A percentile compares a stretch with the other conserved stretches of the same genome.
Evolutionary conservation across 2,888 invertebrate genomes (phyloP).

Genomic region (Apamea crenata): DNA sequence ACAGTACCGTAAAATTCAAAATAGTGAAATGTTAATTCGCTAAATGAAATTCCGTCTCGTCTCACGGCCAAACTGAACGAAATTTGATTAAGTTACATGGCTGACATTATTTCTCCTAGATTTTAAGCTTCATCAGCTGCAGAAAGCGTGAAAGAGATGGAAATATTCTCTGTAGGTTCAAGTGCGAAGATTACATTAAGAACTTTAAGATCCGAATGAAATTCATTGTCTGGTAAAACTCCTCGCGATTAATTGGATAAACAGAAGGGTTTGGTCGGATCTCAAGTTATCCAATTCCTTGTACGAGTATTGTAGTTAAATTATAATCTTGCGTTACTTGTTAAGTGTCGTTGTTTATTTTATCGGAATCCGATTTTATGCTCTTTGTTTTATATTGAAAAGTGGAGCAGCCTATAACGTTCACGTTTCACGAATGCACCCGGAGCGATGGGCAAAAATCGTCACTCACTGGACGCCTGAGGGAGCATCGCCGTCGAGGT

Average conservation of each 20-base stretch:
- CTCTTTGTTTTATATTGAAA: slow-evolving; percentile 10
- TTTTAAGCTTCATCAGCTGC: slow-evolving; percentile 66
- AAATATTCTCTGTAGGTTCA: slow-evolving; percentile 64
- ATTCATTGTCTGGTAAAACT: slow-evolving; percentile 76
- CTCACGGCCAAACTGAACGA: slow-evolving; percentile 79
- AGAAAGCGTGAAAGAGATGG: slow-evolving; percentile 67
- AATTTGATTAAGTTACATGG: slow-evolving; percentile 88
- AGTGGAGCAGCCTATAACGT: not conserved
- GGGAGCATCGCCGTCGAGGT: too few species aligned
- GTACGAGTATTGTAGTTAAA: slow-evolving; percentile 52
- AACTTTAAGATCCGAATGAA: slow-evolving; percentile 76
- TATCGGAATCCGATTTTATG: slow-evolving; percentile 17
- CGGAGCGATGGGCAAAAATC: too few species aligned
- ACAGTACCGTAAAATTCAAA: slow-evolving; percentile 79
- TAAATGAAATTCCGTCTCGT: slow-evolving; percentile 82
- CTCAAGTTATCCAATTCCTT: slow-evolving; percentile 69
- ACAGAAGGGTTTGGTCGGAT: slow-evolving; percentile 69
- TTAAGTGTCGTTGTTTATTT: slow-evolving; percentile 35
- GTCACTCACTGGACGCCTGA: too few species aligned
- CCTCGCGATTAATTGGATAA: slow-evolving; percentile 77
- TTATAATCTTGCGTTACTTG: slow-evolving; percentile 47
- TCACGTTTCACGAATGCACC: too few species aligned
- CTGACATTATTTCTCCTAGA: slow-evolving; percentile 82
- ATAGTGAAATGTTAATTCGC: slow-evolving; percentile 87
- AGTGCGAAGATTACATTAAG: slow-evolving; percentile 73